Evolutionary conservation across 2,113 vertebrate genomes (phyloP).

Genomic region (Rhinopomastus cyanomelas): DNA sequence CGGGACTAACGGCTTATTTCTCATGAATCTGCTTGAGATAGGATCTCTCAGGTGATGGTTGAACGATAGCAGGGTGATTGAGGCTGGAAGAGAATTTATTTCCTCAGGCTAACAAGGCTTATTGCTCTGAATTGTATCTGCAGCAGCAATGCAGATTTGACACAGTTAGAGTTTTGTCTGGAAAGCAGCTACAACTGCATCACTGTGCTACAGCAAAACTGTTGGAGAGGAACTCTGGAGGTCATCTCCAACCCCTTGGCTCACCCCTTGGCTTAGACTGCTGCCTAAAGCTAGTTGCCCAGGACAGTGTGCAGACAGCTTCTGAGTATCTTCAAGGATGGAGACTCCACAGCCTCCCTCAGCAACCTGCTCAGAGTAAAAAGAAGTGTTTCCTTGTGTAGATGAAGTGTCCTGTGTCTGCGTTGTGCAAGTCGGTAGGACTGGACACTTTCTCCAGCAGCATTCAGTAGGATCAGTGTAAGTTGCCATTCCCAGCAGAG

Average conservation of each 20-base stretch:
- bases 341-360: background rate
- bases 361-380: background rate
- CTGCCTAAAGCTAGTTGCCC: background rate
- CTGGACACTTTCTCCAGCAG: background rate
- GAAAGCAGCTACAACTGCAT: background rate
- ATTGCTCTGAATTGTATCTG: background rate
- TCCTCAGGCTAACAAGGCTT: background rate
- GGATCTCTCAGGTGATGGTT: background rate
- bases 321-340: background rate
- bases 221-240: background rate
- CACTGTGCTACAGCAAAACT: background rate
- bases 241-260: background rate
- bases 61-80: background rate
- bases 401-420: accelerated
- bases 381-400: background rate
- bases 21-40: background rate
- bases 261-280: no score
- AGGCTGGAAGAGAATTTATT: background rate
- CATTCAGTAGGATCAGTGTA: background rate
- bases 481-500: background rate
- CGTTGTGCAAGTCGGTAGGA: background rate
- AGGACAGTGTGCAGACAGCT: no score
- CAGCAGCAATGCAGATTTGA: background rate
- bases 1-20: background rate
- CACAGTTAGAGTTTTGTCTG: background rate